Evolutionary conservation across 2,113 vertebrate genomes (phyloP).

Genomic region (Sigmodon hispidus): DNA sequence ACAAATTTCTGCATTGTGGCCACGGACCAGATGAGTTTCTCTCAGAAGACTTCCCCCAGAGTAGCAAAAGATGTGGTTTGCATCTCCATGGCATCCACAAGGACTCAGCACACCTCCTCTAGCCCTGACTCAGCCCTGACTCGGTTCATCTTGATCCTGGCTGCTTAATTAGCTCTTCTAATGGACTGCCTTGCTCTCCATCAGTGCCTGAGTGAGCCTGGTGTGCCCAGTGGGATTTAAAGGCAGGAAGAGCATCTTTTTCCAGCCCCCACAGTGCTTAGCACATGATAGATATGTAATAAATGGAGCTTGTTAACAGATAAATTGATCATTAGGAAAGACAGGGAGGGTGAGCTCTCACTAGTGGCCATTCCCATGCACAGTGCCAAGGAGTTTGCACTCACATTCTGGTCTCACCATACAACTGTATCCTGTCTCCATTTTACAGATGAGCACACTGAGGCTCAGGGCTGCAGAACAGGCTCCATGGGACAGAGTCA

Average conservation of each 20-base stretch:
- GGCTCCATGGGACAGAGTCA: background rate
- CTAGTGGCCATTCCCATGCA: accelerated
- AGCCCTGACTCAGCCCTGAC: background rate
- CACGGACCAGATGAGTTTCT: constrained; percentile 1
- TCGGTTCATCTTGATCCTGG: background rate
- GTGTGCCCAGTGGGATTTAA: constrained; percentile 41
- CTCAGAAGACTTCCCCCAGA: constrained; percentile 21
- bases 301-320: constrained; percentile 21
- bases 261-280: constrained; percentile 8
- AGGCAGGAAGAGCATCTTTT: constrained; percentile 58
- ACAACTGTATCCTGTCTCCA: background rate
- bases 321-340: background rate
- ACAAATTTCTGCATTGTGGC: background rate
- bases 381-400: background rate
- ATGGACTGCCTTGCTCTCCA: constrained; percentile 56
- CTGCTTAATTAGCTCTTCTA: constrained; percentile 58
- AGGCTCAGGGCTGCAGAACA: background rate
- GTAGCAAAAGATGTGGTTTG: background rate
- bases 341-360: background rate
- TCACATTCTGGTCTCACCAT: background rate
- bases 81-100: background rate
- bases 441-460: background rate
- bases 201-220: constrained; percentile 16
- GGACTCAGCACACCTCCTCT: background rate
- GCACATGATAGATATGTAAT: background rate